A percentile compares a stretch with the other conserved stretches of the same genome.
Conservation (phyloP, 2,888 invertebrate genomes). For the Phyllotreta striolata region DNA sequence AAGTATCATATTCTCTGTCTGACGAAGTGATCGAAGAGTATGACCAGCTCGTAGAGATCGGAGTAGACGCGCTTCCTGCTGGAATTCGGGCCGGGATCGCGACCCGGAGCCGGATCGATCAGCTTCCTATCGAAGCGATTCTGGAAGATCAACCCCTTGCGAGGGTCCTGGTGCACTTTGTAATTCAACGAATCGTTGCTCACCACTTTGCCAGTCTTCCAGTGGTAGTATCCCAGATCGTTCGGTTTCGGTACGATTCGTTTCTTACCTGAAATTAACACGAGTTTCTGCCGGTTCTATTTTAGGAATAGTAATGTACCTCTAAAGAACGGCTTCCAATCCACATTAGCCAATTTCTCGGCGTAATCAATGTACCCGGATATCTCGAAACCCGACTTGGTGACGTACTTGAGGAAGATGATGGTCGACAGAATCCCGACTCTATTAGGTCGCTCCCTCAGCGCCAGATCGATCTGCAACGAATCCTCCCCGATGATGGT, state of each 20-base stretch:
- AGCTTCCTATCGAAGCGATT: constrained; percentile 82
- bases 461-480: constrained; percentile 73
- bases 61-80: constrained; percentile 70
- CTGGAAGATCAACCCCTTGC: constrained; percentile 78
- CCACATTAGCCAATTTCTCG: constrained; percentile 72
- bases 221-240: constrained; percentile 82
- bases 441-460: constrained; percentile 75
- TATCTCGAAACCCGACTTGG: constrained; percentile 77
- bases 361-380: constrained; percentile 88
- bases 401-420: constrained; percentile 77
- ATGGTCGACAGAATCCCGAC: constrained; percentile 69
- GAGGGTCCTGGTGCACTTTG: constrained; percentile 76
- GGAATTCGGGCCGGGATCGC: constrained; percentile 73
- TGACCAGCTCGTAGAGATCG: constrained; percentile 74
- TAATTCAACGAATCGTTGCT: constrained; percentile 82
- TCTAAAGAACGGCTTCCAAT: constrained; percentile 80
- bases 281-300: not conserved
- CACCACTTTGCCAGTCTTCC: constrained; percentile 74
- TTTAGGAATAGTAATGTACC: constrained; percentile 49
- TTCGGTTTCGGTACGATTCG: constrained; percentile 71
- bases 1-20: constrained; percentile 63
- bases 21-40: constrained; percentile 82
- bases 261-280: constrained; percentile 55
- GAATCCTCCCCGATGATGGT: constrained; percentile 66
- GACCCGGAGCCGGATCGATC: constrained; percentile 74